Evolutionary conservation across 2,113 vertebrate species (phyloP).

Genomic region (Meleagris gallopavo): DNA sequence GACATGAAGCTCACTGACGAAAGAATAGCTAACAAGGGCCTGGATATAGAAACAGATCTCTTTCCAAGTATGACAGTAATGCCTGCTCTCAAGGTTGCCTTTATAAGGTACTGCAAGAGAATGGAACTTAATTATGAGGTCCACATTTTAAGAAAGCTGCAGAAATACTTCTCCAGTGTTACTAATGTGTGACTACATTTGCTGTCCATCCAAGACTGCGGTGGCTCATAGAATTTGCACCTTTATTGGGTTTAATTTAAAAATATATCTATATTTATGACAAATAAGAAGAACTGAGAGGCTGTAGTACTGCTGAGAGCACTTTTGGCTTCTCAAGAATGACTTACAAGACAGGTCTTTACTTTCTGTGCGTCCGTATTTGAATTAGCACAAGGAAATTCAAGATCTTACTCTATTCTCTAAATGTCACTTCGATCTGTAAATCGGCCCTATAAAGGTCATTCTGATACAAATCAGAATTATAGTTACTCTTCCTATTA

Average conservation of each 20-base stretch:
- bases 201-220: neutral
- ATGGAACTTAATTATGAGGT: neutral
- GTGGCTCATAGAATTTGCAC: neutral
- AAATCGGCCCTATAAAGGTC: slow-evolving; percentile 71
- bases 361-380: slow-evolving; percentile 64
- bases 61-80: neutral
- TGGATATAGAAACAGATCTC: neutral
- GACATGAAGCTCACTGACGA: neutral
- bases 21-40: neutral
- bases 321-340: slow-evolving; percentile 54
- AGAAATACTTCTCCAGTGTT: neutral
- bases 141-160: neutral
- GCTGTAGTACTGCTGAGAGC: slow-evolving; percentile 9
- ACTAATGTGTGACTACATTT: neutral
- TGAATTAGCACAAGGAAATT: slow-evolving; percentile 71
- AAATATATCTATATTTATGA: neutral
- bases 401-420: slow-evolving; percentile 69
- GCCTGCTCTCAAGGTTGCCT: neutral
- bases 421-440: slow-evolving; percentile 72
- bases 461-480: slow-evolving; percentile 71
- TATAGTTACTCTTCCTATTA: slow-evolving; percentile 68
- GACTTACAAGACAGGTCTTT: slow-evolving; percentile 73
- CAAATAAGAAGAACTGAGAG: slow-evolving; percentile 5
- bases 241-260: neutral
- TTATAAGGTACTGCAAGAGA: neutral